Evolutionary conservation across 2,797 vertebrate genomes (phyloP), one percentile per base, ranked within the genome.

Genomic region (Melanotaenia pygmaea): DNA sequence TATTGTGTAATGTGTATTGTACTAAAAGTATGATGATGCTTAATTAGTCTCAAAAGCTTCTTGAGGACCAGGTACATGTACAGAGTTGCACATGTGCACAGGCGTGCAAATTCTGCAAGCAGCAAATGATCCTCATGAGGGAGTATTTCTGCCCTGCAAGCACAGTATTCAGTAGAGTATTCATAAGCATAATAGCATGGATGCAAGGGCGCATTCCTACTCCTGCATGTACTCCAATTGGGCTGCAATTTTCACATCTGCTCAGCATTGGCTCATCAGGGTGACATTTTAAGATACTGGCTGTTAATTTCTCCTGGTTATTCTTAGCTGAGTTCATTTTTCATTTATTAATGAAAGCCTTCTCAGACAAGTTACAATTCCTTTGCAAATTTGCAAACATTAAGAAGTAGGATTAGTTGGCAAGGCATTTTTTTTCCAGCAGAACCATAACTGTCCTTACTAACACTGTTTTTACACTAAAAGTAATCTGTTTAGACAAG

Each of bases 101-200:
- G 30, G 24, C 16, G 28, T 14, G 37, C 30, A 56, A 28, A 30
- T 14, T 56, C 53, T 56, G 53, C 53, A 56, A 30, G 53, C 53
- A 56, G 53, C 13, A 30, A 56, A 56, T 56, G 8, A 56, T 56
- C 53, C 53, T 56, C 53, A 56, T 30, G 53, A 56, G 53, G 3
- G 26, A 56, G 53, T 16, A 30, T 56, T 56, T 56, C 53, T 56
- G 53, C 26, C 53, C 22, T 26, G 26, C 53, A 56, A 56, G 53
- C 53, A 56, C 53, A 7, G 4, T 30, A 30, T 30, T 5, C 5
- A 12, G 26, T 16, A 56, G 26, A 30, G 26, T 18, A 56, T 56
- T 6, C 26, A 28, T 26, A 14, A 56, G 53, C 53, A 56, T 56
- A 56, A 18, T 5, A 56, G 14, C 16, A 18, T 30, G 26, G 53